Evolutionary conservation across 2,797 vertebrate species (phyloP), one percentile per base, ranked within the genome.

Genomic region (Tinamus major): DNA sequence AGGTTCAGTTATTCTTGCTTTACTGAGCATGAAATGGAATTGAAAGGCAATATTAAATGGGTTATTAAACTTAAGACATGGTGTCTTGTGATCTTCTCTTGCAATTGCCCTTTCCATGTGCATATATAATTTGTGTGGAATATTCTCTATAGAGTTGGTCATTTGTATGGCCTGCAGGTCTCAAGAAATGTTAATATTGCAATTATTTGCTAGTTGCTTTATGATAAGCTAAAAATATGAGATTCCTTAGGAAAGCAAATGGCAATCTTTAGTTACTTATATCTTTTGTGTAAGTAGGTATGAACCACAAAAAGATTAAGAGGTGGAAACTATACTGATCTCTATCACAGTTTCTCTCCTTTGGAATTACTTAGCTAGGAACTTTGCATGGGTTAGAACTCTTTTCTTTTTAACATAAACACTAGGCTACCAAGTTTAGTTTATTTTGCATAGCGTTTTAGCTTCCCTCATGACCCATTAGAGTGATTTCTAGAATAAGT

Each of bases 21-120:
- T 98, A 97, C 97, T 97, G 95, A 98, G 98, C 98, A 97, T 98
- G 97, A 98, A 98, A 98, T 98, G 92, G 97, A 97, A 97, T 97
- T 97, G 97, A 97, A 97, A 97, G 95, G 87, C 97, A 95, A 95
- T 97, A 97, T 97, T 97, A 98, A 98, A 97, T 97, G 97, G 97
- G 96, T 98, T 98, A 97, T 98, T 98, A 98, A 98, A 97, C 97
- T 97, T 96, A 97, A 97, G 95, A 96, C 94, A 95, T 95, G 95
- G 91, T 90, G 86, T 94, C 94, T 97, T 97, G 89, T 97, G 96
- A 97, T 97, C 96, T 95, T 96, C 92, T 76, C 81, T 93, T 96
- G 85, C 64, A 95, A 92, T 95, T 95, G 79, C 92, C 90, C 87
- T 85, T 90, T 87, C 85, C 72, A 65, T 70, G 26, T 95, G 91